Base-by-base conservation (phyloP, 2,113 vertebrate genomes). In the Scophthalmus maximus region DNA sequence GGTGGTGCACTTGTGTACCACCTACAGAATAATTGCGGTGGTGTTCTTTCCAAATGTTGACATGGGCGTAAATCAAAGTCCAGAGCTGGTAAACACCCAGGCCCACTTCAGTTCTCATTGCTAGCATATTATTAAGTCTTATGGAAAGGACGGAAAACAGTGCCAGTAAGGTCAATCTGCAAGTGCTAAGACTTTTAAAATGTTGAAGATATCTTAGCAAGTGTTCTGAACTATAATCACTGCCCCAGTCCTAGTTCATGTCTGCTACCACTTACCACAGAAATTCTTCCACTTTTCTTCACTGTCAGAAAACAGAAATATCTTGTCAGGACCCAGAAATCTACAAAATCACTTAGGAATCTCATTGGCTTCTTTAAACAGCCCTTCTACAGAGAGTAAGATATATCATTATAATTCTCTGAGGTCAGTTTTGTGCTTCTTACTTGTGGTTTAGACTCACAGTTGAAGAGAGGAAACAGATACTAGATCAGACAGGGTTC, bases 231-330 rank as follows among this genome's bases (percentile, higher is more conserved):
- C 67, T 77, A 62, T 25, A 49, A 67, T 36, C 36, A 62, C 57
- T 78, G 78, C 72, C 72, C 50, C 18, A 61, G 67, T 68, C 64
- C 53, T 44, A 77, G 49, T 85, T 78, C 59, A 30, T 57, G 49
- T 68, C 65, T 60, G 30, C 60, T 66, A 53, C 73, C 71, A 55
- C 47, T 50, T 6, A 68, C 68, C 71, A 66, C 69, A 70, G 17
- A 42, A 59, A 42, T 8, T 44, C 47, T 47, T 38, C 2, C 62
- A 68, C 29, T 12, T 20, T 38, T 14, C 32, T 47, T 68, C 15
- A 49, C 27, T 22, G 18, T 44, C 14, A 70, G 49, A 53, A 59
- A 82, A 56, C 20, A 62, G 23, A 78, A 79, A 78, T 10, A 49
- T 81, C 38, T 65, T 65, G 47, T 57, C 52, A 77, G 30, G 49